Evolutionary conservation across 2,888 invertebrate genomes (phyloP).

Genomic region (Lithophane leautieri): DNA sequence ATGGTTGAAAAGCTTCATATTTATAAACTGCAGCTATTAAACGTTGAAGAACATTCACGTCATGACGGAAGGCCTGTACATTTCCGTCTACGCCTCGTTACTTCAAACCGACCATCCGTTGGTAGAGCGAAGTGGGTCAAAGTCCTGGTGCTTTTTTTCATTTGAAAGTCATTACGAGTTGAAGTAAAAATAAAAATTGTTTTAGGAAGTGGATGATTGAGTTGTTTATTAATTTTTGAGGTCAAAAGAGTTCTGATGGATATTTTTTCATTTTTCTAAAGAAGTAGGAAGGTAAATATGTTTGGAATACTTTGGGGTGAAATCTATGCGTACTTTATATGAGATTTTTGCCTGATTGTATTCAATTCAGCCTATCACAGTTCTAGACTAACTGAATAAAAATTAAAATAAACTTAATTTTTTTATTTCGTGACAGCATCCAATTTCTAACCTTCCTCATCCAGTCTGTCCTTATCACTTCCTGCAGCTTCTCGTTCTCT

Average conservation of each 20-base stretch:
- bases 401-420: no score
- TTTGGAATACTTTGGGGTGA: no score
- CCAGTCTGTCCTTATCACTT: background rate
- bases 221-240: slow-evolving; percentile 47
- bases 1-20: slow-evolving; percentile 35
- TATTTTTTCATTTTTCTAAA: background rate
- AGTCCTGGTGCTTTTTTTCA: slow-evolving; percentile 48
- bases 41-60: slow-evolving; percentile 51
- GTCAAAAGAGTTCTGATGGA: slow-evolving; percentile 22
- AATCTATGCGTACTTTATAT: background rate
- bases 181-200: slow-evolving; percentile 44
- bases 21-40: slow-evolving; percentile 53
- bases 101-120: slow-evolving; percentile 41
- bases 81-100: slow-evolving; percentile 56
- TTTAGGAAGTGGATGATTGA: slow-evolving; percentile 38
- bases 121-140: slow-evolving; percentile 45
- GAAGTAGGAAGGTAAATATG: no score
- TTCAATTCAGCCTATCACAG: background rate
- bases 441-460: background rate
- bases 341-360: background rate
- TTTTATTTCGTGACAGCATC: background rate
- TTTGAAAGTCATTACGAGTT: slow-evolving; percentile 51
- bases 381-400: no score
- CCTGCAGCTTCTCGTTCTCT: background rate
- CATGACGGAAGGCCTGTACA: slow-evolving; percentile 21